Percentiles rank a stretch among this genome's conserved stretches.
phyloP scores from a whole-genome alignment of 2,113 vertebrate genomes.

The Hippocampus abdominalis region DNA sequence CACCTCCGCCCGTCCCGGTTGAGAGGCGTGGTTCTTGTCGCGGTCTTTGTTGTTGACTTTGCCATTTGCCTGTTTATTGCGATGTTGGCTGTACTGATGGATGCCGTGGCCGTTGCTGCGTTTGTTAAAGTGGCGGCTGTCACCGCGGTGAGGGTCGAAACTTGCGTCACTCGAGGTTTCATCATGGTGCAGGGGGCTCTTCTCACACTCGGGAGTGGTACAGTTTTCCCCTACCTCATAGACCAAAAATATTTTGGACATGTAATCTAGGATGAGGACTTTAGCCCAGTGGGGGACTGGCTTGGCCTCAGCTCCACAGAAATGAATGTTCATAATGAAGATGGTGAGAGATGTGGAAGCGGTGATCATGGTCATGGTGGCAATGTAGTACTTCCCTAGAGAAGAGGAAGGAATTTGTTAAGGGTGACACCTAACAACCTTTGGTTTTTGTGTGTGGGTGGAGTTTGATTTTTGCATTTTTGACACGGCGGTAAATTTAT shows the following conservation, averaged over 20 bases:
- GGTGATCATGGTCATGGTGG: slow-evolving; percentile 98
- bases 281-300: slow-evolving; percentile 95
- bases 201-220: slow-evolving; percentile 68
- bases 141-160: slow-evolving; percentile 20
- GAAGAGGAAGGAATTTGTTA: slow-evolving; percentile 2
- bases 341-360: slow-evolving; percentile 95
- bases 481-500: no score
- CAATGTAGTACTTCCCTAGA: slow-evolving; percentile 96
- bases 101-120: slow-evolving; percentile 41
- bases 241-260: slow-evolving; percentile 93
- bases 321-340: slow-evolving; percentile 98
- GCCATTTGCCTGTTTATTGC: slow-evolving; percentile 40
- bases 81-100: slow-evolving; percentile 30
- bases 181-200: slow-evolving; percentile 58
- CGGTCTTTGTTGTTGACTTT: slow-evolving; percentile 30
- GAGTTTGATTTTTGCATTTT: no score
- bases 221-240: slow-evolving; percentile 96
- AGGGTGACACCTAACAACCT: neutral
- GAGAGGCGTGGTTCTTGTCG: slow-evolving; percentile 36
- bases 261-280: slow-evolving; percentile 91
- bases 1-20: slow-evolving; percentile 15
- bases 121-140: slow-evolving; percentile 43
- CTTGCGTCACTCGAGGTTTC: slow-evolving; percentile 49
- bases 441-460: no score
- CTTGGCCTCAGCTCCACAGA: slow-evolving; percentile 92